Base-by-base conservation (phyloP, 2,797 vertebrate species). In the Brachymystax lenok region DNA sequence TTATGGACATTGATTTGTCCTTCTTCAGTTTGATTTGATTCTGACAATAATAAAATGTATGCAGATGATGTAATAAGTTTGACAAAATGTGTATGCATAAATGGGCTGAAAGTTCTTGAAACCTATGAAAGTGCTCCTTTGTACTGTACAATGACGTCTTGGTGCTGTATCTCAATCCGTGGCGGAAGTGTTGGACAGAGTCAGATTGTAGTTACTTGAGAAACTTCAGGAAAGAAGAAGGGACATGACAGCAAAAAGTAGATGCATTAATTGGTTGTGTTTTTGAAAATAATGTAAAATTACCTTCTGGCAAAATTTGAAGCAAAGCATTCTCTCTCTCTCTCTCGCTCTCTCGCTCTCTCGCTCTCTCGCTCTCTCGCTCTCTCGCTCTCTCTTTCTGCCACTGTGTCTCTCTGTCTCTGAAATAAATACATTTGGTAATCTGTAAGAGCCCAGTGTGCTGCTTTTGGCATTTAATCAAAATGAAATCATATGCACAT, bases 381-480 rank as follows among this genome's bases (percentile, higher is more conserved):
- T 61, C 59, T 61, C 21, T 61, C 2, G 24, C 2, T 3, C 52
- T 19, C 16, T 21, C 33, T 35, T 0, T 6, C 5, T 6, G 4
- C 4, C 33, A 1, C 5, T 35, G 4, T 30, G 0, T 46, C 40
- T 12, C 8, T 17, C 52, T 54, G 28, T 35, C 52, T 88, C 92
- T 92, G 91, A 88, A 90, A 92, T 86, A 92, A 94, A 95, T 93
- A 95, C 94, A 94, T 92, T 77, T 81, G 88, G 95, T 95, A 96
- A 98, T 97, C 95, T 96, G 93, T 94, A 94, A 96, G 95, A 94
- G 94, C 94, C 91, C 95, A 96, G 95, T 87, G 94, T 92, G 93
- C 92, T 79, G 92, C 91, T 94, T 90, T 94, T 97, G 96, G 96
- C 97, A 95, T 93, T 94, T 95, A 96, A 97, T 97, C 96, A 98